Evolutionary conservation across 2,888 invertebrate genomes (phyloP).

Genomic region (Phlogophora meticulosa): DNA sequence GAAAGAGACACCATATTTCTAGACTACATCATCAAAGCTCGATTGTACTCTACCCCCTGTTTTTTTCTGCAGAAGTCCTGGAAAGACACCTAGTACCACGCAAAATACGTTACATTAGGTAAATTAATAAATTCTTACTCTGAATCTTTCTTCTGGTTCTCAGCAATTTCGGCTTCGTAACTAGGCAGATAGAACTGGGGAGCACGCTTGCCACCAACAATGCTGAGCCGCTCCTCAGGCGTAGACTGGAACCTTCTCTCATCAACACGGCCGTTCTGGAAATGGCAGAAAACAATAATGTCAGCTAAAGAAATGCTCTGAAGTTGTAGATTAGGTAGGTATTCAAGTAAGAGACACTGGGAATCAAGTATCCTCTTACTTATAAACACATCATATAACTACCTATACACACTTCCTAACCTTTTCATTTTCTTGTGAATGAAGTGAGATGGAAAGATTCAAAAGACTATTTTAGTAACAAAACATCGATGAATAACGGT

Average conservation of each 20-base stretch:
- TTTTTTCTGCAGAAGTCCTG: too few relatives aligned
- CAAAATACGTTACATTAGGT: too few relatives aligned
- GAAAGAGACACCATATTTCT: too few relatives aligned
- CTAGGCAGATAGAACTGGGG: slow-evolving; percentile 99
- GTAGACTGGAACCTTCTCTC: slow-evolving; percentile 97
- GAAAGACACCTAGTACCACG: too few relatives aligned
- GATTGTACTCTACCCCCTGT: too few relatives aligned
- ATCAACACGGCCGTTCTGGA: slow-evolving; percentile 96
- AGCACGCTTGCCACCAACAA: slow-evolving; percentile 98
- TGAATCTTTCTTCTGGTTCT: slow-evolving; percentile 99
- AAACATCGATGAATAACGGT: background rate
- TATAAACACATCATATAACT: background rate
- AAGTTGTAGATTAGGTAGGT: background rate
- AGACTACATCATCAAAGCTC: too few relatives aligned
- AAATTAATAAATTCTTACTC: slow-evolving; percentile 93
- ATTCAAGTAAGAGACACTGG: background rate
- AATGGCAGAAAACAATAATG: slow-evolving; percentile 50
- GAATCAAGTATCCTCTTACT: background rate
- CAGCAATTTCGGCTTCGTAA: slow-evolving; percentile 98
- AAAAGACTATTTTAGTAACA: background rate
- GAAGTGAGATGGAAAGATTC: background rate
- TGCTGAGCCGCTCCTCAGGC: slow-evolving; percentile 97
- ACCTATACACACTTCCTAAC: background rate
- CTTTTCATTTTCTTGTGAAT: background rate
- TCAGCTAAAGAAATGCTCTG: background rate